phyloP scores from a whole-genome alignment of 2,797 vertebrate genomes.

The Scomberomorus guttatus region DNA sequence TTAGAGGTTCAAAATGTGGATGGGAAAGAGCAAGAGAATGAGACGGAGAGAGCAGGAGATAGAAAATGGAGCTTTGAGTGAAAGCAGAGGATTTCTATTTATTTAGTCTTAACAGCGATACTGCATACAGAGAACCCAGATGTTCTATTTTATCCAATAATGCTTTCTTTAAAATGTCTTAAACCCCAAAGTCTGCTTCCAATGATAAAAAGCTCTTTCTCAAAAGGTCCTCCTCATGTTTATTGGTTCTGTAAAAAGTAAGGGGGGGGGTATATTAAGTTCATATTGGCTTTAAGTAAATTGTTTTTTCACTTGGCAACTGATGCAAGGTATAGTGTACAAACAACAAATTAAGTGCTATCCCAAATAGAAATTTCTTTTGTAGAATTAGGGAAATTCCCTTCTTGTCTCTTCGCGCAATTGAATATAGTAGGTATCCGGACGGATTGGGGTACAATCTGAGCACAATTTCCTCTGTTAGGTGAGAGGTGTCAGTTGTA shows the following conservation, averaged over 20 bases:
- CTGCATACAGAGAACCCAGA: constrained; percentile 72
- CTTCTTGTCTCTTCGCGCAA: constrained; percentile 70
- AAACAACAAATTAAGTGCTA: constrained; percentile 77
- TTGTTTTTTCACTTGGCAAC: constrained; percentile 78
- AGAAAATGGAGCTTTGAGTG: constrained; percentile 55
- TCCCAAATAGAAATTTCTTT: constrained; percentile 82
- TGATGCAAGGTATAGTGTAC: constrained; percentile 69
- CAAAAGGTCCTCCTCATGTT: constrained; percentile 73
- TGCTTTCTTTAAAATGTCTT: constrained; percentile 76
- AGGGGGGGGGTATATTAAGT: constrained; percentile 68
- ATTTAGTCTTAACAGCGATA: constrained; percentile 66
- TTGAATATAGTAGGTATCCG: constrained; percentile 76
- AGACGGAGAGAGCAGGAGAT: constrained; percentile 31
- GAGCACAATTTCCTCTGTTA: constrained; percentile 86
- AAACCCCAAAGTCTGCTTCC: constrained; percentile 76
- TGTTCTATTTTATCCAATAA: constrained; percentile 82
- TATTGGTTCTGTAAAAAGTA: constrained; percentile 53
- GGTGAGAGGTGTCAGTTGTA: constrained; percentile 88
- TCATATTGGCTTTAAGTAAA: constrained; percentile 77
- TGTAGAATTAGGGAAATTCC: constrained; percentile 85
- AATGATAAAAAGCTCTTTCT: constrained; percentile 76
- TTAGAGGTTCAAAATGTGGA: constrained; percentile 40
- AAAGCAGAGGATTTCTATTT: constrained; percentile 67
- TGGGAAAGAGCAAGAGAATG: constrained; percentile 44
- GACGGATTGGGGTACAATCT: constrained; percentile 75